Percentiles rank a stretch among this genome's conserved stretches.
These are phyloP conservation scores for Psophia crepitans DNA, from an alignment of 2,113 vertebrate genomes.

Conservation along the genomic window DNA sequence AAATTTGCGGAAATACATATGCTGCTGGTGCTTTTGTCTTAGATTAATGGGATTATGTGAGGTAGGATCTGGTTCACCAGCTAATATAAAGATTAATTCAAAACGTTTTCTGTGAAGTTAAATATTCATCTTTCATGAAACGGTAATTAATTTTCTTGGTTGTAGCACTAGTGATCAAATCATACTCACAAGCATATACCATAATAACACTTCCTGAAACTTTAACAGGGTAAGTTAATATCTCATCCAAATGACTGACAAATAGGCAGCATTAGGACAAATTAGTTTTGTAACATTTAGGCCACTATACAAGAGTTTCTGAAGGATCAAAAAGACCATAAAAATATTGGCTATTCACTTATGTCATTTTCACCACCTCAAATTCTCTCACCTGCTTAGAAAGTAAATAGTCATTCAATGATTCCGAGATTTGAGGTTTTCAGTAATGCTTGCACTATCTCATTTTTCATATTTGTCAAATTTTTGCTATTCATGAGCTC, in stretches of 20 bases:
- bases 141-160: not conserved
- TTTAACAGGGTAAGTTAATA: not conserved
- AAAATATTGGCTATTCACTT: not conserved
- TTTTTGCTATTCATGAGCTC: not conserved
- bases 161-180: not conserved
- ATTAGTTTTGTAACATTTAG: not conserved
- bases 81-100: not conserved
- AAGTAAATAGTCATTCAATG: not conserved
- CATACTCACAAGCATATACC: not conserved
- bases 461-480: not conserved
- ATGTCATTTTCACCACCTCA: not conserved
- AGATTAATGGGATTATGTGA: not conserved
- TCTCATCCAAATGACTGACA: not conserved
- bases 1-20: not conserved
- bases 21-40: not conserved
- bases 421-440: not conserved
- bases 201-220: not conserved
- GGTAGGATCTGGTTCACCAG: not conserved
- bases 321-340: not conserved
- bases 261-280: not conserved
- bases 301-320: not conserved
- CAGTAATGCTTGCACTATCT: not conserved
- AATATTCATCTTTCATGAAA: not conserved
- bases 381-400: not conserved
- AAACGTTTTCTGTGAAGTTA: not conserved